These are phyloP conservation scores for Camponotus pennsylvanicus DNA, from an alignment of 1,140 invertebrate species.

Conservation along the genomic window DNA sequence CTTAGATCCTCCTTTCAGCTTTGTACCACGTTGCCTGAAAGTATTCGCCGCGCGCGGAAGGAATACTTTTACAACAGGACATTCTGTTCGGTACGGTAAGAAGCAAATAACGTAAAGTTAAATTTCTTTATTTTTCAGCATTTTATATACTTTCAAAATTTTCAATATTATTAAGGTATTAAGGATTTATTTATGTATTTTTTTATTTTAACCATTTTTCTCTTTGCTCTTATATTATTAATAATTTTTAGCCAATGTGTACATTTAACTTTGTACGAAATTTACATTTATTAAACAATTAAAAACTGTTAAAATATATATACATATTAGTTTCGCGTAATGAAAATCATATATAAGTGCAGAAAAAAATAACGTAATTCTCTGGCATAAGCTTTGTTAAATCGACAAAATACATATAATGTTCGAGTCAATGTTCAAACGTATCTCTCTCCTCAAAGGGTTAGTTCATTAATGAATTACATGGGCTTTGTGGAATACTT, in stretches of 20 bases:
- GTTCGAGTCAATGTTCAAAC: not conserved
- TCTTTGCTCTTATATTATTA: not conserved
- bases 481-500: conserved; percentile 66
- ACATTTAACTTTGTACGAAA: not conserved
- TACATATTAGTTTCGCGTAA: not conserved
- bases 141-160: not conserved
- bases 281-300: not conserved
- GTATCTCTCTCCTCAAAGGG: not conserved
- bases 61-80: conserved; percentile 7
- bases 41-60: not conserved
- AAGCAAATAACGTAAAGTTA: not conserved
- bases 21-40: conserved; percentile 19
- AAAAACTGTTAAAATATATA: not conserved
- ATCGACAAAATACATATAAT: not conserved
- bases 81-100: not conserved
- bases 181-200: not conserved
- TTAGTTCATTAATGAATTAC: conserved; percentile 48
- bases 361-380: not conserved
- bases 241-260: too few relatives aligned
- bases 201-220: not conserved
- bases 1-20: conserved; percentile 21
- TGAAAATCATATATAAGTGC: not conserved
- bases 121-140: not conserved
- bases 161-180: not conserved
- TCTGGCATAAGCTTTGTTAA: not conserved